phyloP scores from a whole-genome alignment of 2,113 vertebrate genomes.

The Cyphomyrus plagiostoma region DNA sequence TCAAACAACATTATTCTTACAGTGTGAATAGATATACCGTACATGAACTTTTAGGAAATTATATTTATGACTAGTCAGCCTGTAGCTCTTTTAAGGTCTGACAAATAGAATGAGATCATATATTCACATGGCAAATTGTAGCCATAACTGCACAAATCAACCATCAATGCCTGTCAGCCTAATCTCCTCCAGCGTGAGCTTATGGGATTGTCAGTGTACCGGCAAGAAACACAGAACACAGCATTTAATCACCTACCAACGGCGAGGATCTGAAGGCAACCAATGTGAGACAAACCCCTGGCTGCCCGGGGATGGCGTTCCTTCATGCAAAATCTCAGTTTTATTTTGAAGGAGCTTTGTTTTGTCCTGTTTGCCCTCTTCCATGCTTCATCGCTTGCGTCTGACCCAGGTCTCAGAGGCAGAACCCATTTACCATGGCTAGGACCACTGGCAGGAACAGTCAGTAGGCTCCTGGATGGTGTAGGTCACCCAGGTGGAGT shows the following conservation, averaged over 20 bases:
- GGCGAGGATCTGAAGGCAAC: not conserved
- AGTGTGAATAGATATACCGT: conserved; percentile 5
- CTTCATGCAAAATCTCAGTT: not conserved
- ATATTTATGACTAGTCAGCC: not conserved
- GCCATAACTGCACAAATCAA: not conserved
- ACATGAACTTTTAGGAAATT: not conserved
- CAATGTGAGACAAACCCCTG: not conserved
- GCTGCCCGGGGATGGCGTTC: not conserved
- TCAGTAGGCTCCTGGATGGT: conserved; percentile 91
- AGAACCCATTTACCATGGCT: conserved; percentile 12
- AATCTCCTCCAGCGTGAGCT: not conserved
- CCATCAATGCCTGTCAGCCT: not conserved
- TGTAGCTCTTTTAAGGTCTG: not conserved
- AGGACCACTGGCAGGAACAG: conserved; percentile 97
- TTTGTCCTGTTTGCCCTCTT: not conserved
- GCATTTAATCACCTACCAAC: not conserved
- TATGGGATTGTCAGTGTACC: not conserved
- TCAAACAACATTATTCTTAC: conserved; percentile 10
- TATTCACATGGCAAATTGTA: not conserved
- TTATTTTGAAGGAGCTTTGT: not conserved
- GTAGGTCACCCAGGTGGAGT: conserved; percentile 91
- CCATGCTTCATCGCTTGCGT: not conserved
- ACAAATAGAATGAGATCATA: not conserved
- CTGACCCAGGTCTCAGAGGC: not conserved
- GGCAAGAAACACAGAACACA: too few species aligned